Conservation (phyloP, 2,113 vertebrate species). For the Vombatus ursinus region DNA sequence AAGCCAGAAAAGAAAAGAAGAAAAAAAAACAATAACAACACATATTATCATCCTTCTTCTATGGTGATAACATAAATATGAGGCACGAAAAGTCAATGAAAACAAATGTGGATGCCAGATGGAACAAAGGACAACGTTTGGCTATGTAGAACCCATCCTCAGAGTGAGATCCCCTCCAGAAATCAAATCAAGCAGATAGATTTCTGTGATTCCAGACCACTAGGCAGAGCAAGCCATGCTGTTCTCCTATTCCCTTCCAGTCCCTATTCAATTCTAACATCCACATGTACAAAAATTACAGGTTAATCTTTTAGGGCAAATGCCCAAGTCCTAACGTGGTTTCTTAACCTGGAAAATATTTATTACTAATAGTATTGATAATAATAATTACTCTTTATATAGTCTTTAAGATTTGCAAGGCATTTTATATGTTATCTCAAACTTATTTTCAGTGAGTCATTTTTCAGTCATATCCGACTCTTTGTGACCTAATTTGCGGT, state of each 20-base stretch:
- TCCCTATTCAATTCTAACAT: neutral
- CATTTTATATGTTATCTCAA: neutral
- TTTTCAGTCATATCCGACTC: neutral
- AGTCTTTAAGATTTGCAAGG: neutral
- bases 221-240: neutral
- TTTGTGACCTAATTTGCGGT: neutral
- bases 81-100: slow-evolving; percentile 45
- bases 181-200: neutral
- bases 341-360: neutral
- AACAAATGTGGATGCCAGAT: slow-evolving; percentile 55
- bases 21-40: neutral
- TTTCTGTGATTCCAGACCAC: neutral
- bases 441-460: neutral
- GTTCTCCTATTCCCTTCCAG: neutral
- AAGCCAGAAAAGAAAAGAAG: neutral
- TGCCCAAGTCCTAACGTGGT: neutral
- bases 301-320: neutral
- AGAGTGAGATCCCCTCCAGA: neutral
- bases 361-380: neutral
- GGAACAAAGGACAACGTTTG: slow-evolving; percentile 32
- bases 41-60: neutral
- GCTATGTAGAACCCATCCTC: neutral
- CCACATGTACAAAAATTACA: neutral
- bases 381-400: neutral
- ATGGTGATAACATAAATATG: slow-evolving; percentile 44